These are phyloP conservation scores for Caranx ignobilis DNA, from an alignment of 2,113 vertebrate species.

Conservation along the genomic window DNA sequence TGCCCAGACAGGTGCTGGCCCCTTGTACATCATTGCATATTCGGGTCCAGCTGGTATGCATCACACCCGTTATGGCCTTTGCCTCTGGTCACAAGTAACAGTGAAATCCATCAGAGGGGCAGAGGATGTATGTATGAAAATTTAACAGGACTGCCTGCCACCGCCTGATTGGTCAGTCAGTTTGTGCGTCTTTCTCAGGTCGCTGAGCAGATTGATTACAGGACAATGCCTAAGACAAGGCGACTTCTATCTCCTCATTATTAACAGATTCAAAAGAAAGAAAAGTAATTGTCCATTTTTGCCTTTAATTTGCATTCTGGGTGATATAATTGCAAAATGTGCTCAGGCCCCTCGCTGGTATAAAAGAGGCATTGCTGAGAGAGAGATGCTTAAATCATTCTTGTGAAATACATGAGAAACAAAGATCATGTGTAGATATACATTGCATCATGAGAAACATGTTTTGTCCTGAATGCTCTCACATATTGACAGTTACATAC, in stretches of 20 bases:
- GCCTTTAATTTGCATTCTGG: neutral
- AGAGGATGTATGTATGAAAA: constrained; percentile 13
- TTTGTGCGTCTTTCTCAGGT: neutral
- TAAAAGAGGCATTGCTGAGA: too few species aligned
- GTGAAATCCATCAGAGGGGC: constrained; percentile 17
- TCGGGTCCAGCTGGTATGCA: neutral
- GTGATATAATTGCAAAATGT: neutral
- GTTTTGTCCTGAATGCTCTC: neutral
- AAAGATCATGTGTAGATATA: neutral
- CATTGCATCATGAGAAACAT: neutral
- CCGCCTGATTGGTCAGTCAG: constrained; percentile 21
- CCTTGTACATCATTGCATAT: constrained; percentile 1
- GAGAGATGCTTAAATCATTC: neutral
- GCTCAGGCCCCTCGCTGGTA: neutral
- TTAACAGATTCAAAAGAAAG: neutral
- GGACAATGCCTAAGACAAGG: neutral
- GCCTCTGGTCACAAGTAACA: constrained; percentile 1
- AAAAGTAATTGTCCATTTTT: neutral
- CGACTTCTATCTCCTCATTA: neutral
- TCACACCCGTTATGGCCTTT: constrained; percentile 5
- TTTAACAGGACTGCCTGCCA: constrained; percentile 12
- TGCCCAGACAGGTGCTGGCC: neutral
- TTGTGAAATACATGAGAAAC: neutral
- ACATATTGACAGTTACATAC: neutral
- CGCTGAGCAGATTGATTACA: constrained; percentile 5